Base-by-base conservation (phyloP, 2,888 invertebrate genomes). In the Orthosia gracilis region DNA sequence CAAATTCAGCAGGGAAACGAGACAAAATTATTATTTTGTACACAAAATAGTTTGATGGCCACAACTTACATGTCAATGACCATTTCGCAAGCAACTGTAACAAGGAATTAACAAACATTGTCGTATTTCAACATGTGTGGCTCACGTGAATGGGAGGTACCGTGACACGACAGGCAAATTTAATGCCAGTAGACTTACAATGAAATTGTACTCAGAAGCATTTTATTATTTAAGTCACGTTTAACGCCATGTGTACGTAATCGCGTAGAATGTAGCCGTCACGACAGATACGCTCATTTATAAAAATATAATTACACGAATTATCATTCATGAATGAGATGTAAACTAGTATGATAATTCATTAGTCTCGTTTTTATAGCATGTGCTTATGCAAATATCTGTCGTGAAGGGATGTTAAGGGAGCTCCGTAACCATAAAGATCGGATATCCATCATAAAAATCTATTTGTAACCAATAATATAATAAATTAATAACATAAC, bases 151-250 rank as follows among this genome's bases (percentile, higher is more conserved):
- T 59, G 26, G 59, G 55, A 15, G 31, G 70, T 31, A 55, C 54
- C 15, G 31, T 49, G 31, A 3, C 55, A 72, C 65, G 67, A 59
- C 21, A 15, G 9, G 50, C 47, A 58, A 71, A 76, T 71, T 69
- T 50, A 69, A 78, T 73, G 47, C 50, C 68, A 54, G 65, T 52
- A 17, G 50, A 54, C 31, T 70, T 83, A 78, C 72, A 79, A 76
- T 80, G 69, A 78, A 84, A 80, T 73, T 80, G 69, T 74, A 83
- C 26, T 66, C 45, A 52, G 18, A 55, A 76, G 23, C 26, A 59
- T 72, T 72, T 73, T 75, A 84, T 83, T 75, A 87, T 75, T 77
- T 18, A 31, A 52, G 70, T 88, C 89, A 89, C 89, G 89, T 90
- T 87, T 76, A 26, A 26, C 17, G 64, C n/a, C 80, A 83, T 83